Evolutionary conservation across 1,140 invertebrate species (phyloP).

Genomic region (Drosophila suzukii): DNA sequence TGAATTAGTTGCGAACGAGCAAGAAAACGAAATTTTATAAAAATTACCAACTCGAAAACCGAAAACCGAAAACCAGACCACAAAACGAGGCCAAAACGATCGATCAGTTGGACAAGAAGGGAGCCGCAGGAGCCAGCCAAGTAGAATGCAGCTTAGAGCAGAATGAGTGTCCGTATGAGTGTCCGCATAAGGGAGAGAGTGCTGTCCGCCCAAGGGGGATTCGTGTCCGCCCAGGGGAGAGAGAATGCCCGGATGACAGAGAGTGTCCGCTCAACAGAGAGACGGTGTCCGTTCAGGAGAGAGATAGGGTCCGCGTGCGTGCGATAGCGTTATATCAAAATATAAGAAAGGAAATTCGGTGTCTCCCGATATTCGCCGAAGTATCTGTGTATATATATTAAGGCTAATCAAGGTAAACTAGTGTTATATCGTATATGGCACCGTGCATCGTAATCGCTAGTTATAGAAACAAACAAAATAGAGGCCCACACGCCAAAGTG

Average conservation of each 20-base stretch:
- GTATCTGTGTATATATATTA: slow-evolving; percentile 58
- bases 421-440: slow-evolving; percentile 59
- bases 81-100: slow-evolving; percentile 40
- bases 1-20: slow-evolving; percentile 74
- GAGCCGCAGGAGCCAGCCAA: slow-evolving; percentile 13
- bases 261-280: neutral
- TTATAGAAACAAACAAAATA: slow-evolving; percentile 19
- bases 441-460: slow-evolving; percentile 46
- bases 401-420: slow-evolving; percentile 62
- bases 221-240: neutral
- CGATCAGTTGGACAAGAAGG: slow-evolving; percentile 30
- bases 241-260: neutral
- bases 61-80: slow-evolving; percentile 19
- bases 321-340: slow-evolving; percentile 46
- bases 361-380: slow-evolving; percentile 12
- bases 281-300: slow-evolving; percentile 5
- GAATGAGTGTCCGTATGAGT: slow-evolving; percentile 27
- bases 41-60: slow-evolving; percentile 40
- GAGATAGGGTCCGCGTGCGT: slow-evolving; percentile 17
- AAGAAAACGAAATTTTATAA: slow-evolving; percentile 64
- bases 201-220: slow-evolving; percentile 1
- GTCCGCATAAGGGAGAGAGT: slow-evolving; percentile 11
- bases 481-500: slow-evolving; percentile 17
- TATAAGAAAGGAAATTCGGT: neutral
- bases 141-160: slow-evolving; percentile 41